These are phyloP conservation scores for Phortica variegata DNA, from an alignment of 1,140 invertebrate species.

Conservation along the genomic window DNA sequence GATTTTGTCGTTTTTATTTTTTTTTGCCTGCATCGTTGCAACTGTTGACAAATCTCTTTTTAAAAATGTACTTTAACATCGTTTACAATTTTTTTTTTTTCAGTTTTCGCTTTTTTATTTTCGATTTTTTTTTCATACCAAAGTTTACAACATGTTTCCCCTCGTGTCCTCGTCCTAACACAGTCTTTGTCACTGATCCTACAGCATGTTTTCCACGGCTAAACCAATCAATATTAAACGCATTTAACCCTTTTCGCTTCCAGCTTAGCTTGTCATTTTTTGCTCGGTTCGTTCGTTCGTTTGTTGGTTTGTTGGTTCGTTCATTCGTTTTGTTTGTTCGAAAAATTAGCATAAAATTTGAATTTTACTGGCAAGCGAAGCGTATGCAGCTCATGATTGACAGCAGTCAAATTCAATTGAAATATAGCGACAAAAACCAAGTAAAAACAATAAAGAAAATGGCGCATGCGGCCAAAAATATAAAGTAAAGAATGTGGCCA, in stretches of 20 bases:
- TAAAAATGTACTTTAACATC: conserved; percentile 52
- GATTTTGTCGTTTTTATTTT: conserved; percentile 6
- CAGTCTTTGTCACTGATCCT: no score
- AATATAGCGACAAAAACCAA: conserved; percentile 7
- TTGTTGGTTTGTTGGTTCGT: no score
- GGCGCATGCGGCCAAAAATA: conserved; percentile 20
- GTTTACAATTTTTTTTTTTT: conserved; percentile 28
- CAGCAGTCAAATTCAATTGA: conserved; percentile 55
- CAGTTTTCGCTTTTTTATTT: conserved; percentile 5
- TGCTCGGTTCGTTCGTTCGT: no score
- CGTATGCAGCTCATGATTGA: conserved; percentile 53
- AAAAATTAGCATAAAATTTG: conserved; percentile 55
- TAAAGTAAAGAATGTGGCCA: no score
- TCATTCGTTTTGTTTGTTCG: conserved; percentile 45
- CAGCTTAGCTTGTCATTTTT: conserved; percentile 16
- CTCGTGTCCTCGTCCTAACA: conserved; percentile 11
- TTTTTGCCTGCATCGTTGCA: conserved; percentile 21
- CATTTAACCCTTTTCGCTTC: conserved; percentile 40
- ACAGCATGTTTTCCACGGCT: no score
- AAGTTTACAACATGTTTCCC: conserved; percentile 12
- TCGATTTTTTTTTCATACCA: conserved; percentile 5
- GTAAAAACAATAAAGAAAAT: conserved; percentile 14
- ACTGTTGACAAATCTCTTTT: conserved; percentile 55
- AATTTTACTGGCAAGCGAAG: conserved; percentile 52
- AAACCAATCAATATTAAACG: conserved; percentile 51